Evolutionary conservation across 1,140 invertebrate genomes (phyloP), one percentile per base, ranked within the genome.

Genomic region (Sarcophaga peregrina): DNA sequence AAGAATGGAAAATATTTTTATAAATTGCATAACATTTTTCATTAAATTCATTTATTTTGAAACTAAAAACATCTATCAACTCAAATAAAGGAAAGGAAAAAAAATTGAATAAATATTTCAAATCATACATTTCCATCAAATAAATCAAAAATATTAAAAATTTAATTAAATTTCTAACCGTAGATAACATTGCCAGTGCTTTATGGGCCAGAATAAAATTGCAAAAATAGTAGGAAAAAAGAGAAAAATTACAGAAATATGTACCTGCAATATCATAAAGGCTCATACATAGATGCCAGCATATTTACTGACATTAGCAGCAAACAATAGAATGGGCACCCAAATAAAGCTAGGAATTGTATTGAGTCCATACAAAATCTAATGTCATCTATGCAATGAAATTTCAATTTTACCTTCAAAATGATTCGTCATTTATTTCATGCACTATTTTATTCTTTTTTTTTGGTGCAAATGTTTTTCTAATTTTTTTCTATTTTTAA

Each of bases 81-180:
- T 37, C 25, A 37, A 37, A 37, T 37, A 37, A 37, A 37, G 25
- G 25, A 37, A 4, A 37, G 25, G 4, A 13, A 58, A 13, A 58
- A 15, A 58, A 58, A 58, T 58, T 58, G 11, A 58, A 58, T 58
- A 15, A 58, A 58, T 58, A 58, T 58, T 58, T 58, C 52, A 58
- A 11, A 58, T 58, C 52, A 68, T 68, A 37, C 25, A 4, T 37
- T 20, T 20, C 58, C 20, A 17, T 20, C 5, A 68, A 68, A 68
- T 68, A 68, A 68, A 68, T 68, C n/a, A 68, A n/a, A 68, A 68
- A 52, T 52, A 13, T 52, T 52, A 68, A 68, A 68, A 20, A 68
- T 68, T 68, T 68, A 68, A 68, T 68, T 68, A 68, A 68, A 68
- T 20, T 68, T 9, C 5, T 58, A 15, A 58, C 25, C 25, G 25